Evolutionary conservation across 2,888 invertebrate species (phyloP), one percentile per base, ranked within the genome.

Genomic region (Hoplodrina blanda): DNA sequence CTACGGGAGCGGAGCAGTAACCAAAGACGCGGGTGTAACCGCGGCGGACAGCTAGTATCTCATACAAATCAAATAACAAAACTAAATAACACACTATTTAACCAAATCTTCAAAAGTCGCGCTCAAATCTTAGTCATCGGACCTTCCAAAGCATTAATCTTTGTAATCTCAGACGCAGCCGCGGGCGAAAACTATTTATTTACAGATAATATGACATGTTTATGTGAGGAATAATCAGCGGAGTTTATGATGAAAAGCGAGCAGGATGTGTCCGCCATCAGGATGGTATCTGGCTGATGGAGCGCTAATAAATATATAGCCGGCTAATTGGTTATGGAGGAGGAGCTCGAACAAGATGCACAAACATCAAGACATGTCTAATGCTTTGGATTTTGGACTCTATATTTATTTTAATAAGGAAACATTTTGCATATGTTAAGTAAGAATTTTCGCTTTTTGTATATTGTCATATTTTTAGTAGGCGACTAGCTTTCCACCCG

Each of bases 151-250:
- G 54, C 25, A 78, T 73, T 68, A 73, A 78, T 78, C 44, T 15
- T 60, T 7, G 44, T 69, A 73, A 65, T 73, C 65, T 46, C 20
- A 53, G 41, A 50, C 25, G 41, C 11, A 49, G 80, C 79, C 75
- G 65, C 75, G 62, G 56, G 82, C 50, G 11, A 60, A 75, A 62
- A 52, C 80, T 79, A 79, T 79, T 74, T 82, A 79, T 79, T 64
- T 69, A 65, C 65, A 57, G 65, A 79, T 82, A 69, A 65, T 74
- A 69, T 82, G 82, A 63, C 72, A 70, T 77, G 65, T 78, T 78
- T 81, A 78, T 66, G 65, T 65, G 30, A 2, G 49, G 54, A 59
- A 33, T 78, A 78, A 81, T 78, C 78, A 78, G 19, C 33, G 0
- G 7, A 46, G 54, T 80, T 76, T 76, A 76, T 56, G 76, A 76